phyloP scores from a whole-genome alignment of 1,140 invertebrate genomes.

The Ceratoteleas bidentatus region DNA sequence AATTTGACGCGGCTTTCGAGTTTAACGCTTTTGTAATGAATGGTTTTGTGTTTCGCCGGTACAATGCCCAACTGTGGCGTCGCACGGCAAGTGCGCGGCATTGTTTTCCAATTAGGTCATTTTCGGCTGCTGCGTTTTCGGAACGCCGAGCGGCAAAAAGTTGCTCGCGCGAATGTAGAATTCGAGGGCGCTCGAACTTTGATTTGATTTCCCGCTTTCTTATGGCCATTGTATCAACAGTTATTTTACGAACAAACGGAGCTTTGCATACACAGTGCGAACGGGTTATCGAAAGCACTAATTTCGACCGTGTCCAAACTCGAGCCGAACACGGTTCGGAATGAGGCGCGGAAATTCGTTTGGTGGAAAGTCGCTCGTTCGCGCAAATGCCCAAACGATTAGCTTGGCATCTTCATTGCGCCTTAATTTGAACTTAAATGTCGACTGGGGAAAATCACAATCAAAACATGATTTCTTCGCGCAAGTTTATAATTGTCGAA shows the following conservation, averaged over 20 bases:
- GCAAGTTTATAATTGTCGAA: slow-evolving; percentile 56
- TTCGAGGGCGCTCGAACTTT: too few relatives aligned
- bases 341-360: too few relatives aligned
- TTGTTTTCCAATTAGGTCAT: slow-evolving; percentile 1
- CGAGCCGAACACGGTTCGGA: too few relatives aligned
- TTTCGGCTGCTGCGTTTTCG: neutral
- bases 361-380: neutral
- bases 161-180: too few relatives aligned
- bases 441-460: slow-evolving; percentile 42
- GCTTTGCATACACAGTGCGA: too few relatives aligned
- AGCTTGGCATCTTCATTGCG: slow-evolving; percentile 30
- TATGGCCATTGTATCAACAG: too few relatives aligned
- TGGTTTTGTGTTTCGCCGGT: neutral
- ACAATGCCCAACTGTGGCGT: neutral
- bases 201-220: too few relatives aligned
- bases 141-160: too few relatives aligned
- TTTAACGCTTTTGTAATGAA: neutral
- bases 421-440: slow-evolving; percentile 40
- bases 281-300: too few relatives aligned
- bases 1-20: neutral
- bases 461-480: slow-evolving; percentile 56
- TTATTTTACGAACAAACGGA: too few relatives aligned
- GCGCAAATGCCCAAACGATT: neutral
- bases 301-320: too few relatives aligned
- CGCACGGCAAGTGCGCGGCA: neutral